These are phyloP conservation scores for Eristalis tenax DNA, from an alignment of 2,888 invertebrate species.

Conservation along the genomic window DNA sequence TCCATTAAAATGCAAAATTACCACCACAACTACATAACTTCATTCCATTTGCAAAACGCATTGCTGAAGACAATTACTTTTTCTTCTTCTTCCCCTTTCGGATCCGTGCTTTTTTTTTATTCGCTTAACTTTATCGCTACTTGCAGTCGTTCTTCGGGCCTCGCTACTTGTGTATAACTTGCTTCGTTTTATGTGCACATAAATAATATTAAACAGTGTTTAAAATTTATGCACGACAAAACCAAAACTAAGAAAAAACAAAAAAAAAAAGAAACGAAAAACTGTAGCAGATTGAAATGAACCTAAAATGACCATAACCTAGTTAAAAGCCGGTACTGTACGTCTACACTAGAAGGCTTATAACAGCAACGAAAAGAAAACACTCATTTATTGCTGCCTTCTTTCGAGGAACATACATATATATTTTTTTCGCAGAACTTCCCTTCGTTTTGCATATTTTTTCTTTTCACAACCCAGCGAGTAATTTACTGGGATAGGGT, in stretches of 20 bases:
- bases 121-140: conserved; percentile 60
- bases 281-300: conserved; percentile 43
- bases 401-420: not conserved
- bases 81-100: not conserved
- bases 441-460: conserved; percentile 59
- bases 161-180: not conserved
- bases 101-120: not conserved
- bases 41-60: conserved; percentile 56
- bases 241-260: conserved; percentile 45
- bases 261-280: conserved; percentile 40
- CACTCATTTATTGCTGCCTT: not conserved
- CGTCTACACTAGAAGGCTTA: not conserved
- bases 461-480: conserved; percentile 7
- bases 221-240: conserved; percentile 73
- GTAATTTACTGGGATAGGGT: conserved; percentile 49
- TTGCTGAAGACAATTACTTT: conserved; percentile 62
- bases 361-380: conserved; percentile 12
- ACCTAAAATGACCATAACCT: conserved; percentile 65
- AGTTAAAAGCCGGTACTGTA: conserved; percentile 38
- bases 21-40: conserved; percentile 18
- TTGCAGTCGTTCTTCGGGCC: conserved; percentile 51
- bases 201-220: conserved; percentile 71
- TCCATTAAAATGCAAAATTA: conserved; percentile 67
- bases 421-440: conserved; percentile 28
- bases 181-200: conserved; percentile 26